Conservation (phyloP, 2,797 vertebrate genomes). For the Gambelia wislizenii region DNA sequence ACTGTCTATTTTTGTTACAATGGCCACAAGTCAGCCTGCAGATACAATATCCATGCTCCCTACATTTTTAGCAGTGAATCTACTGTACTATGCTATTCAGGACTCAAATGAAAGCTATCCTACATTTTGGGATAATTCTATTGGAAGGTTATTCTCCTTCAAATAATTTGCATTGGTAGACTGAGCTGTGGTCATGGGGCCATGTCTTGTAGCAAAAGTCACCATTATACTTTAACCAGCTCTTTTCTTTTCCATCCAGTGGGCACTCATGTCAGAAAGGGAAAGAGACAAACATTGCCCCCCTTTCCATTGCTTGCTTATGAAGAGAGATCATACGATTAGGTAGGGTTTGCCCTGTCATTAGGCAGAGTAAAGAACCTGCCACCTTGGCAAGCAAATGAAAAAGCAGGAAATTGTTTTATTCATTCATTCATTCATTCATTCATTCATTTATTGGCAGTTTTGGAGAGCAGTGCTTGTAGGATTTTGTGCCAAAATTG, state of each 20-base stretch:
- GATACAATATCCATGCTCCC: background rate
- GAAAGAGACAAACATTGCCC: background rate
- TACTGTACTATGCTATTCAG: background rate
- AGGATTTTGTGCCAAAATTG: background rate
- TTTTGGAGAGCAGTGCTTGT: background rate
- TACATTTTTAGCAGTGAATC: background rate
- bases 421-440: background rate
- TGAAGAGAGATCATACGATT: background rate
- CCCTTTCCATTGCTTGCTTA: background rate
- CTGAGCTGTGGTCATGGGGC: background rate
- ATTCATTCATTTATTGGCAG: background rate
- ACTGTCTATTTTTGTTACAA: background rate
- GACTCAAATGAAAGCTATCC: background rate
- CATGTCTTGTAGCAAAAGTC: background rate
- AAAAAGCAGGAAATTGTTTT: background rate
- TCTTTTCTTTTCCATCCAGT: background rate
- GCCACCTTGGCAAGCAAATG: background rate
- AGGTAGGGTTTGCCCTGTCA: background rate
- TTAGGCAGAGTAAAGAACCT: background rate
- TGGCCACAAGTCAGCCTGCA: too few species aligned
- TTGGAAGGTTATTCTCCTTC: background rate
- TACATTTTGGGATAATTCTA: background rate
- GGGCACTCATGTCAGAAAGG: background rate
- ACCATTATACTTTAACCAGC: background rate
- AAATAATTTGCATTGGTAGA: background rate